These are phyloP conservation scores for Schizotus pectinicornis DNA, from an alignment of 2,888 invertebrate genomes.

Conservation along the genomic window DNA sequence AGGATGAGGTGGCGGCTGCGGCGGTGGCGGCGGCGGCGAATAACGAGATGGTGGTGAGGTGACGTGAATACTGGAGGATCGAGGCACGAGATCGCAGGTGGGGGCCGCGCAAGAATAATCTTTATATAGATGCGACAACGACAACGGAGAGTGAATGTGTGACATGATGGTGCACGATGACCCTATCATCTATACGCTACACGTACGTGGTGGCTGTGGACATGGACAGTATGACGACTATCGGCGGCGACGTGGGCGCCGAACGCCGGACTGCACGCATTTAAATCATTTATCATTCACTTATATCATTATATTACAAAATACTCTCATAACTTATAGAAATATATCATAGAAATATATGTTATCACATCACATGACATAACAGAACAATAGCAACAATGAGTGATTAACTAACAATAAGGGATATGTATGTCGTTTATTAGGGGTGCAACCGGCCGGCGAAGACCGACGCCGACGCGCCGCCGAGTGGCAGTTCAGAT, in stretches of 20 bases:
- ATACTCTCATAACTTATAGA: conserved; percentile 58
- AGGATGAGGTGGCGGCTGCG: conserved; percentile 10
- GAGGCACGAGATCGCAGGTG: conserved; percentile 50
- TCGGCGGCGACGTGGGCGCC: conserved; percentile 38
- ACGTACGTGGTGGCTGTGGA: conserved; percentile 26
- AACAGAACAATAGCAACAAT: conserved; percentile 61
- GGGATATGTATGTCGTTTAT: conserved; percentile 61
- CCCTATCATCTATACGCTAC: conserved; percentile 10
- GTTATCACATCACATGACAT: conserved; percentile 58
- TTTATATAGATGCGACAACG: conserved; percentile 15
- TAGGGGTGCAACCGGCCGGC: conserved; percentile 45
- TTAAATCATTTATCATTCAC: conserved; percentile 19
- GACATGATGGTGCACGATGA: conserved; percentile 20
- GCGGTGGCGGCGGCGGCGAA: conserved; percentile 2
- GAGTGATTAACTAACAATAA: conserved; percentile 60
- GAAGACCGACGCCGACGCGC: conserved; percentile 42
- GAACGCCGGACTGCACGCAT: conserved; percentile 34
- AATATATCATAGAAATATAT: conserved; percentile 56
- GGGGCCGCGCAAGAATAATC: conserved; percentile 47
- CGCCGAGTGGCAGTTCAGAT: conserved; percentile 57
- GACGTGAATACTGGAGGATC: conserved; percentile 52
- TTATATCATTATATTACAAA: conserved; percentile 39
- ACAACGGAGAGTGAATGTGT: not conserved
- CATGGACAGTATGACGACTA: conserved; percentile 36
- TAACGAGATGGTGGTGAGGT: conserved; percentile 19